These are phyloP conservation scores for Spea bombifrons DNA, from an alignment of 2,113 vertebrate genomes.

Conservation along the genomic window DNA sequence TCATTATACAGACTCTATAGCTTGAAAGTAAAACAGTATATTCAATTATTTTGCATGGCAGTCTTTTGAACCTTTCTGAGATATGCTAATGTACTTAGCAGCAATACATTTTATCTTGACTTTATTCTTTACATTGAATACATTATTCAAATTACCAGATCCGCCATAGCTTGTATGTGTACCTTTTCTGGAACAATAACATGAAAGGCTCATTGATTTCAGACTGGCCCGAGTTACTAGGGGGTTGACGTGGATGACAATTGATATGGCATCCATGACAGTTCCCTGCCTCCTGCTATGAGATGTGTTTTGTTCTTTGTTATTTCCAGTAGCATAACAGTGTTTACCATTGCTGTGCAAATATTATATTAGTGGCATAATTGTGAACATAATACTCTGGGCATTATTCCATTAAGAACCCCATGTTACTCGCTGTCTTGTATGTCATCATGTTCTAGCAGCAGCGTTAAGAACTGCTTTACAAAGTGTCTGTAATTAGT, in stretches of 20 bases:
- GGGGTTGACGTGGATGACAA: neutral
- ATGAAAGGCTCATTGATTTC: neutral
- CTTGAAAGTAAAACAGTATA: neutral
- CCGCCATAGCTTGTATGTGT: too few species aligned
- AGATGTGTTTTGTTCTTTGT: neutral
- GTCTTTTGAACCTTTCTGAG: neutral
- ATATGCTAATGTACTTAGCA: neutral
- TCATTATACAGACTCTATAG: neutral
- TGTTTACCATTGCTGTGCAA: slow-evolving; percentile 3
- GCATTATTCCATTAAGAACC: slow-evolving; percentile 1
- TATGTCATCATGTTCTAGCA: neutral
- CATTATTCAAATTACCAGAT: neutral
- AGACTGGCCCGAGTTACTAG: neutral
- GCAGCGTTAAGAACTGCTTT: slow-evolving; percentile 41
- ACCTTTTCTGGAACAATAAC: neutral
- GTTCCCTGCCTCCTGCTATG: neutral
- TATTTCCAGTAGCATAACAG: neutral
- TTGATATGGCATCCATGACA: neutral
- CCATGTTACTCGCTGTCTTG: neutral
- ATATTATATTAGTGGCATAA: slow-evolving; percentile 5
- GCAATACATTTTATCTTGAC: neutral
- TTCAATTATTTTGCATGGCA: neutral
- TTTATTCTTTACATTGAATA: neutral
- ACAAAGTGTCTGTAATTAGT: slow-evolving; percentile 60
- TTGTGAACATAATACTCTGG: neutral